phyloP scores from a whole-genome alignment of 2,113 vertebrate genomes.

The Panurus biarmicus region DNA sequence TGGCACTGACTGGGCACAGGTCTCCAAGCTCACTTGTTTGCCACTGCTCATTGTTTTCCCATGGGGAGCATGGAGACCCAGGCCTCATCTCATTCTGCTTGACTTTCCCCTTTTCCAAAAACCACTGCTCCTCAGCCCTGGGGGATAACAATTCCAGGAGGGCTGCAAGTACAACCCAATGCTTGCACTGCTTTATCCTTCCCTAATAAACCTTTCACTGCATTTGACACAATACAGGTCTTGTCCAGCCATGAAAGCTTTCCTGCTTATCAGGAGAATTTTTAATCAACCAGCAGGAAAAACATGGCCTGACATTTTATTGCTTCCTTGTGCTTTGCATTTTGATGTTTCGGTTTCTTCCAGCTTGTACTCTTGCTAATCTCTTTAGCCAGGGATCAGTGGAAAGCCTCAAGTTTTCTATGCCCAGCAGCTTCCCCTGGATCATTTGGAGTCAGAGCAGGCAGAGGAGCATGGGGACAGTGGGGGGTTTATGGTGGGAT shows the following conservation, averaged over 20 bases:
- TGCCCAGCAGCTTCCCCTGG: not conserved
- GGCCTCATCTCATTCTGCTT: not conserved
- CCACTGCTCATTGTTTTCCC: not conserved
- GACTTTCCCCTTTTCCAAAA: not conserved
- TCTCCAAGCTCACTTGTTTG: not conserved
- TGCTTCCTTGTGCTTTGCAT: constrained; percentile 8
- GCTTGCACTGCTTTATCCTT: not conserved
- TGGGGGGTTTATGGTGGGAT: not conserved
- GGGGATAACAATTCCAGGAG: not conserved
- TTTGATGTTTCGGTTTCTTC: not conserved
- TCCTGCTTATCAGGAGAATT: constrained; percentile 48
- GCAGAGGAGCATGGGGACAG: not conserved
- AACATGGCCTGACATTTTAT: constrained; percentile 8
- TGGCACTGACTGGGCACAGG: not conserved
- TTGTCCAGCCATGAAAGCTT: constrained; percentile 27
- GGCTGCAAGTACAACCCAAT: not conserved
- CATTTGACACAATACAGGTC: constrained; percentile 44
- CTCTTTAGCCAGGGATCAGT: not conserved
- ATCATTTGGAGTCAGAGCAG: not conserved
- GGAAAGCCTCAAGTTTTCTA: constrained; percentile 11
- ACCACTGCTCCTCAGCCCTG: not conserved
- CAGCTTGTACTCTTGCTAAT: not conserved
- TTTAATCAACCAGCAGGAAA: constrained; percentile 24
- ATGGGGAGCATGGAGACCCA: not conserved
- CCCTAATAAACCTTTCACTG: constrained; percentile 18